phyloP scores from a whole-genome alignment of 2,113 vertebrate species.

The Chamaea fasciata region DNA sequence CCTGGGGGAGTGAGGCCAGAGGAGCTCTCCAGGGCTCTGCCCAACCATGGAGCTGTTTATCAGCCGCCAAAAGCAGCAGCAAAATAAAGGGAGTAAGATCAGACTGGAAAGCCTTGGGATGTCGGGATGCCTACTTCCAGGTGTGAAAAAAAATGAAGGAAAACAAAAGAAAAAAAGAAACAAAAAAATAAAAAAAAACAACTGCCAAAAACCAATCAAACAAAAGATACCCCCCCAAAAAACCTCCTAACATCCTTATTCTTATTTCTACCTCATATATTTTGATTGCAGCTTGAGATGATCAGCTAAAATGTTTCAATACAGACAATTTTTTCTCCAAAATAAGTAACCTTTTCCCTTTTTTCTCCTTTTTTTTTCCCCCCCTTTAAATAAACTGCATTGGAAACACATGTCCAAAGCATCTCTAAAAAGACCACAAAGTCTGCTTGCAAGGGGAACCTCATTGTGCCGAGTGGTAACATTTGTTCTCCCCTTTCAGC shows the following conservation, averaged over 20 bases:
- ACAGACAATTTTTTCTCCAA: neutral
- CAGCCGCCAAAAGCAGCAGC: conserved; percentile 51
- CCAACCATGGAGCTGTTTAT: conserved; percentile 70
- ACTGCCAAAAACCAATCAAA: neutral
- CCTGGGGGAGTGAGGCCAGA: conserved; percentile 57
- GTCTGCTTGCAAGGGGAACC: neutral
- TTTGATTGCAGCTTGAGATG: neutral
- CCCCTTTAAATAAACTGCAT: neutral
- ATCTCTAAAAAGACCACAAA: neutral
- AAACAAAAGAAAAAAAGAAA: rapidly evolving
- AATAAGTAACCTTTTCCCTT: neutral
- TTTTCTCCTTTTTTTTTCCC: rapidly evolving
- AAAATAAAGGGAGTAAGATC: conserved; percentile 27
- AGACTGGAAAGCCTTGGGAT: neutral
- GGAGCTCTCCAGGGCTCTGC: conserved; percentile 66
- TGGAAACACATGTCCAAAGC: neutral
- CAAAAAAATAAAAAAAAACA: rapidly evolving
- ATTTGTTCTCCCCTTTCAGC: conserved; percentile 46
- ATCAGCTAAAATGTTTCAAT: neutral
- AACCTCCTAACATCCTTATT: neutral
- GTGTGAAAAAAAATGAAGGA: neutral
- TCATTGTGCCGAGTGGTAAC: neutral
- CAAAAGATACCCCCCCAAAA: neutral
- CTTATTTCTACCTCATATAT: neutral
- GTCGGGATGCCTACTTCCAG: neutral